Evolutionary conservation across 2,888 invertebrate genomes (phyloP).

Genomic region (Tenthredo distinguenda): DNA sequence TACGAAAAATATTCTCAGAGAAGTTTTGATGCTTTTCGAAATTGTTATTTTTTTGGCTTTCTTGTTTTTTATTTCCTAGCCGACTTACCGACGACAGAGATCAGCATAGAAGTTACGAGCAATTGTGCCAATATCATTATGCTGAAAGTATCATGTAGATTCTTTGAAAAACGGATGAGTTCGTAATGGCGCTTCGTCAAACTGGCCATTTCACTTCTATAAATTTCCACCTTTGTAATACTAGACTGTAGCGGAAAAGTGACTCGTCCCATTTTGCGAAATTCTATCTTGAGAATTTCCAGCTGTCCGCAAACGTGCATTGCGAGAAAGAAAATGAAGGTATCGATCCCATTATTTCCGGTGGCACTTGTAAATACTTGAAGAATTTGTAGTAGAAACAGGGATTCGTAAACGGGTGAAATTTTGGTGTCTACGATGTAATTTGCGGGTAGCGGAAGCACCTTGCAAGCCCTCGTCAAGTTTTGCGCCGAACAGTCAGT

Average conservation of each 20-base stretch:
- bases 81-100: conserved; percentile 52
- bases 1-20: neutral
- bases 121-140: conserved; percentile 60
- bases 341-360: conserved; percentile 65
- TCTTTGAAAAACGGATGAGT: conserved; percentile 57
- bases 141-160: conserved; percentile 59
- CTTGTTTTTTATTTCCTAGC: neutral
- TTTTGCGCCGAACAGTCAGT: conserved; percentile 3
- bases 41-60: neutral
- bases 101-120: conserved; percentile 47
- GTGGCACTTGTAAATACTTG: conserved; percentile 60
- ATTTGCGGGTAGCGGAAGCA: neutral
- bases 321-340: conserved; percentile 68
- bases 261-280: conserved; percentile 56
- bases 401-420: conserved; percentile 56
- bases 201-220: conserved; percentile 36
- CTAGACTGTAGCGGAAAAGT: conserved; percentile 32
- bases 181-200: conserved; percentile 59
- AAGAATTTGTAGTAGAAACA: conserved; percentile 60
- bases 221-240: conserved; percentile 46
- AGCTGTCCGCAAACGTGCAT: conserved; percentile 74
- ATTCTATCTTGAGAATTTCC: conserved; percentile 65
- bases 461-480: neutral
- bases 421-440: neutral
- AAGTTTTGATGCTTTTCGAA: neutral